Evolutionary conservation across 2,113 vertebrate species (phyloP).

Genomic region (Triplophysa tibetana): DNA sequence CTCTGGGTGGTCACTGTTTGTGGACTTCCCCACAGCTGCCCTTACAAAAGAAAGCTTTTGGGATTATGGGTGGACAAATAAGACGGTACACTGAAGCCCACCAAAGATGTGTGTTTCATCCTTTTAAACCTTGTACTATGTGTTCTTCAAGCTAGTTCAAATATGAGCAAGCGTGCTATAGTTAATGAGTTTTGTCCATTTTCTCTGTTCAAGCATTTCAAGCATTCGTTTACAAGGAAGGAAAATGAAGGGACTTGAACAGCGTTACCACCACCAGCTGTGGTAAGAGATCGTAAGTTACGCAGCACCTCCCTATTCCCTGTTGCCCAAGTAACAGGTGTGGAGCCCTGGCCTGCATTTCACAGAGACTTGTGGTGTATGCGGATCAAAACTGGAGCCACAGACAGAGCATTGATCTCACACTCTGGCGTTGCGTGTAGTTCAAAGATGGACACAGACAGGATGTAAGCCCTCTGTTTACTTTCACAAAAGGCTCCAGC

Average conservation of each 20-base stretch:
- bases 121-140: background rate
- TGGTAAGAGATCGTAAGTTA: conserved; percentile 47
- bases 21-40: conserved; percentile 9
- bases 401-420: conserved; percentile 37
- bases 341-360: conserved; percentile 28
- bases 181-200: conserved; percentile 30
- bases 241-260: conserved; percentile 47
- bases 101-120: background rate
- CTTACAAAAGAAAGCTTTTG: conserved; percentile 3
- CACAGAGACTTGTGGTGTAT: conserved; percentile 35
- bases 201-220: conserved; percentile 45
- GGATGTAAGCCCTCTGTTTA: conserved; percentile 53
- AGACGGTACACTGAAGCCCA: conserved; percentile 11
- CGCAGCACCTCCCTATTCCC: conserved; percentile 35
- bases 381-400: conserved; percentile 39
- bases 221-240: conserved; percentile 48
- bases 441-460: conserved; percentile 46
- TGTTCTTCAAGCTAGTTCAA: background rate
- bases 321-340: conserved; percentile 50
- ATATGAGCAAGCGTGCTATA: background rate
- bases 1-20: conserved; percentile 7
- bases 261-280: conserved; percentile 56
- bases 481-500: conserved; percentile 45
- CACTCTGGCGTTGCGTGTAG: background rate
- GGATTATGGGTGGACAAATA: conserved; percentile 23